Conservation (phyloP, 2,888 invertebrate genomes). For the Osedax frankpressi region DNA sequence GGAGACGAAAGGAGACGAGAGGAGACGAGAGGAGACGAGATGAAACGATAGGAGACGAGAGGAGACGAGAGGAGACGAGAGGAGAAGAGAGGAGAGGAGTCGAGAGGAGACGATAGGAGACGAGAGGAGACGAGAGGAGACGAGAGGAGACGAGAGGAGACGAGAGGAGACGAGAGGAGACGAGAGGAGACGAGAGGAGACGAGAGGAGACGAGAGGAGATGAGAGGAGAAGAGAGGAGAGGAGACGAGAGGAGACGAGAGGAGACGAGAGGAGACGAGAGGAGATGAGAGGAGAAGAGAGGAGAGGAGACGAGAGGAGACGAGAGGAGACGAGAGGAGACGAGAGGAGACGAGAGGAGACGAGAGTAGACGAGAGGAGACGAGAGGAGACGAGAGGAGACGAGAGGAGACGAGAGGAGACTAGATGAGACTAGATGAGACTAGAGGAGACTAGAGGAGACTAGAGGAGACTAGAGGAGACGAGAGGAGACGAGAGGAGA, state of each 20-base stretch:
- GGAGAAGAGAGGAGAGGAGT: neutral
- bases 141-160: slow-evolving; percentile 4
- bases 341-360: slow-evolving; percentile 4
- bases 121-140: slow-evolving; percentile 4
- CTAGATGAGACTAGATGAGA: no score
- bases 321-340: slow-evolving; percentile 4
- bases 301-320: slow-evolving; percentile 4
- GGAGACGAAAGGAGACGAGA: slow-evolving; percentile 2
- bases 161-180: slow-evolving; percentile 4
- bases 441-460: neutral
- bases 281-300: slow-evolving; percentile 1
- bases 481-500: slow-evolving; percentile 4
- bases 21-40: slow-evolving; percentile 4
- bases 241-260: slow-evolving; percentile 4
- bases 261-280: slow-evolving; percentile 4
- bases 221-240: slow-evolving; percentile 1
- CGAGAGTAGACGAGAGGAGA: slow-evolving; percentile 2
- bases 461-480: neutral
- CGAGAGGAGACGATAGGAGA: slow-evolving; percentile 2
- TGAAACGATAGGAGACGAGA: neutral
- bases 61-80: neutral
- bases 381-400: slow-evolving; percentile 5
- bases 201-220: slow-evolving; percentile 4
- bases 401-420: neutral
- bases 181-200: slow-evolving; percentile 4